phyloP scores from a whole-genome alignment of 2,888 invertebrate species.

The Pachliopta kotzebuea region DNA sequence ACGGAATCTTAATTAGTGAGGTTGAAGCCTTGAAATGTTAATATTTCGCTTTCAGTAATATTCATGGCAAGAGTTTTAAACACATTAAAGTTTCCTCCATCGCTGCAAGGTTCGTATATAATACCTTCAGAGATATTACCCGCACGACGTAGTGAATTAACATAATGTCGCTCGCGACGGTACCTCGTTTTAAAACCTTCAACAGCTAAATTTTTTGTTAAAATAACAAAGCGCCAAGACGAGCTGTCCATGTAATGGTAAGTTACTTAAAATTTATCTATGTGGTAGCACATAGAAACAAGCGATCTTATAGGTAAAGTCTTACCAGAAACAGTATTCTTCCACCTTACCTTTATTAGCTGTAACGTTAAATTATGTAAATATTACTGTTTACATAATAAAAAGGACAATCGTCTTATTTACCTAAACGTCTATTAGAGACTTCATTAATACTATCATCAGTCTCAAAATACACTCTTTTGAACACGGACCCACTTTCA shows the following conservation, averaged over 20 bases:
- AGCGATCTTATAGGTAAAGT: not conserved
- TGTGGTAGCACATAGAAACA: not conserved
- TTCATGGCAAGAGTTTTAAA: slow-evolving; percentile 26
- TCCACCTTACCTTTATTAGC: not conserved
- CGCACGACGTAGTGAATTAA: slow-evolving; percentile 10
- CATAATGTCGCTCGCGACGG: slow-evolving; percentile 19
- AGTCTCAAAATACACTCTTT: too few relatives aligned
- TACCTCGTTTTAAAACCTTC: slow-evolving; percentile 11
- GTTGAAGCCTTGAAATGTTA: slow-evolving; percentile 14
- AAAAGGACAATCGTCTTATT: too few relatives aligned
- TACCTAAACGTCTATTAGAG: too few relatives aligned
- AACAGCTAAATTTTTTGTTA: not conserved
- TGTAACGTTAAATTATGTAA: not conserved
- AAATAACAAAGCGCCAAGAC: not conserved
- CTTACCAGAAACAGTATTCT: not conserved
- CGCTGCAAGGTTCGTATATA: slow-evolving; percentile 24
- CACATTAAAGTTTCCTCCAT: slow-evolving; percentile 24
- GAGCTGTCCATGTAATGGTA: not conserved
- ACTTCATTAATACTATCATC: not conserved
- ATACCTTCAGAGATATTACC: slow-evolving; percentile 25
- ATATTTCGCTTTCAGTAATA: slow-evolving; percentile 25
- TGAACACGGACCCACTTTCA: not conserved
- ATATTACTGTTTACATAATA: not conserved
- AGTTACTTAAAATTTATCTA: not conserved
- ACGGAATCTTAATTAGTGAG: slow-evolving; percentile 19